A percentile compares a stretch with the other conserved stretches of the same genome.
Conservation (phyloP, 2,888 invertebrate species). For the Drosophila kuntzei region DNA sequence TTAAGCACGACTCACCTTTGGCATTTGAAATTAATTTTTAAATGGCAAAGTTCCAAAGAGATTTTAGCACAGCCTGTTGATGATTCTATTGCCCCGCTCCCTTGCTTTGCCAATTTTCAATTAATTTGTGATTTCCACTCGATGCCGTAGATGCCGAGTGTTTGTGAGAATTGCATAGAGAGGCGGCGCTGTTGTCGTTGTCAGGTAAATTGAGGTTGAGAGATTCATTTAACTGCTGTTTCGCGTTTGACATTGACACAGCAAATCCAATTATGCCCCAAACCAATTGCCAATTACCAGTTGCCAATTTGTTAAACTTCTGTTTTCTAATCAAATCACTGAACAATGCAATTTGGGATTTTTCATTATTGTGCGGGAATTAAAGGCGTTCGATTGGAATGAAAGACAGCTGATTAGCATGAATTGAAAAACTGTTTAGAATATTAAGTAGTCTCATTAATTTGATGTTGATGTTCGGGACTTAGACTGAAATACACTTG, state of each 20-base stretch:
- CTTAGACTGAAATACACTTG: not conserved
- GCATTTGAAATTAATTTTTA: conserved; percentile 43
- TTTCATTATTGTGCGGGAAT: conserved; percentile 24
- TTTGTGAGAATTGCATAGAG: conserved; percentile 30
- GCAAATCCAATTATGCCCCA: conserved; percentile 48
- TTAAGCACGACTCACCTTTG: conserved; percentile 29
- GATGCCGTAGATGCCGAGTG: not conserved
- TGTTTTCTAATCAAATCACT: conserved; percentile 43
- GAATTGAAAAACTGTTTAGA: conserved; percentile 4
- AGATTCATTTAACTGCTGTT: conserved; percentile 33
- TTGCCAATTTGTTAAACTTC: conserved; percentile 34
- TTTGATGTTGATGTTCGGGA: not conserved
- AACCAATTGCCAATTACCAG: conserved; percentile 22
- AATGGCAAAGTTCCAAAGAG: conserved; percentile 46
- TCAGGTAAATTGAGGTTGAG: conserved; percentile 19
- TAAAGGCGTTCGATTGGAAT: conserved; percentile 18
- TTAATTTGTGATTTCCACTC: conserved; percentile 60
- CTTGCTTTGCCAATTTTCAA: conserved; percentile 53
- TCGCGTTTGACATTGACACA: conserved; percentile 44
- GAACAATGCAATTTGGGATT: conserved; percentile 35
- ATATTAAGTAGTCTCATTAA: not conserved
- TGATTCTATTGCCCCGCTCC: conserved; percentile 16
- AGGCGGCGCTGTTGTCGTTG: conserved; percentile 12
- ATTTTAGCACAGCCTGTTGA: conserved; percentile 24
- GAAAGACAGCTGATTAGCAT: conserved; percentile 21